A percentile compares a stretch with the other conserved stretches of the same genome.
These are phyloP conservation scores for Slavum lentiscoides DNA, from an alignment of 2,888 invertebrate genomes.

Conservation along the genomic window DNA sequence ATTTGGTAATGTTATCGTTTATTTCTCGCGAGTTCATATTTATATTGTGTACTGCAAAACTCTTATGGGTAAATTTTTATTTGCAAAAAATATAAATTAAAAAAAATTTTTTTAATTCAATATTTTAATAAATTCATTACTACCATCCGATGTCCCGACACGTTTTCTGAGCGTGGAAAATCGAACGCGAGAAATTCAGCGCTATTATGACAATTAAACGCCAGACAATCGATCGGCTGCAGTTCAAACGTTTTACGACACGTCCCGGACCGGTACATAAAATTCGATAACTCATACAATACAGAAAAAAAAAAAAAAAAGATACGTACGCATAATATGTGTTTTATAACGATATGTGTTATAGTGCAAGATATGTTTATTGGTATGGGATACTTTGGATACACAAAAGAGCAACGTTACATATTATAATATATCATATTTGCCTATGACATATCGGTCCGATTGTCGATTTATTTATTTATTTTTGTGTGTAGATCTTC, in stretches of 20 bases:
- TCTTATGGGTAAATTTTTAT: too few species aligned
- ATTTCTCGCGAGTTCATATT: too few species aligned
- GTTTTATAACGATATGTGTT: too few species aligned
- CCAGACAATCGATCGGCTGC: not conserved
- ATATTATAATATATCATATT: not conserved
- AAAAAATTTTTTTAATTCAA: too few species aligned
- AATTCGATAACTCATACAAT: not conserved
- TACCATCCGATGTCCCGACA: not conserved
- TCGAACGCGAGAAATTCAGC: not conserved
- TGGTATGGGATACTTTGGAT: not conserved
- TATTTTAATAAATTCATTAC: not conserved
- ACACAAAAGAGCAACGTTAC: not conserved
- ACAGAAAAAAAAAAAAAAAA: not conserved
- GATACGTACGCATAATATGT: not conserved
- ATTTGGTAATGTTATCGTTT: too few species aligned
- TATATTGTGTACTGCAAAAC: too few species aligned
- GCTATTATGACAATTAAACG: not conserved
- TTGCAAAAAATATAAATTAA: too few species aligned
- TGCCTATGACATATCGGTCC: not conserved
- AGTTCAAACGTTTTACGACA: not conserved
- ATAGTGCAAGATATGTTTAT: too few species aligned
- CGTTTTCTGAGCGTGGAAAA: not conserved
- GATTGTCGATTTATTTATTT: not conserved
- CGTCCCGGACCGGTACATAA: not conserved
- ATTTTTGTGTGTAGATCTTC: not conserved